Base-by-base conservation (phyloP, 2,797 vertebrate genomes). In the Neosilurus mollespiculum region DNA sequence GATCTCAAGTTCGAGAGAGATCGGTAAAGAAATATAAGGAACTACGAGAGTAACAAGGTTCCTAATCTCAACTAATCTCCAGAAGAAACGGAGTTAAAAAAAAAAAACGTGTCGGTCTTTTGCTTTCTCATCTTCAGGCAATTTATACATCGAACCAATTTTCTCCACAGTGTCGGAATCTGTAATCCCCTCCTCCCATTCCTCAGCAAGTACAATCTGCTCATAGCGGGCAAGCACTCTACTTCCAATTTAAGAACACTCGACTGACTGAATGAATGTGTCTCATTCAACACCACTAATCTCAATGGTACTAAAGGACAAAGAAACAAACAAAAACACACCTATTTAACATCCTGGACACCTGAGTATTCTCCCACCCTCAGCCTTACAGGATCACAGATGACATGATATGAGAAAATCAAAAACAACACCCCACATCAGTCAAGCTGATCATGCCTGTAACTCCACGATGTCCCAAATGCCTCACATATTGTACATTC, bases 161-260 rank as follows among this genome's bases (percentile, higher is more conserved):
- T 80, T 87, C 81, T 81, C 71, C 61, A 2, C 61, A 30, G 24
- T 34, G 26, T 1, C n/a, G 43, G 65, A 53, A 26, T 65, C 77
- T 30, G 43, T 87, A 88, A 89, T 80, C 84, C 82, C 78, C 84
- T 88, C 86, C 69, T 78, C 86, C 72, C 61, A 54, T 76, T 75
- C 61, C 84, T 76, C 71, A 78, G 66, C 82, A 26, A n/a, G 11
- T 58, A 14, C 88, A 87, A 86, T 82, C 88, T 84, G 85, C 69
- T 82, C 81, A 80, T 71, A 65, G 83, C 77, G n/a, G 83, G 80
- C 71, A 77, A 11, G 67, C 76, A 9, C 76, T 84, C 78, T 30
- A 49, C 81, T 77, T 66, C 84, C 78, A 75, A 76, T 87, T 87
- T 85, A 78, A 85, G 64, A 54, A 58, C 30, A 64, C 70, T 83